Conservation (phyloP, 2,888 invertebrate genomes). For the Papilio protenor region DNA sequence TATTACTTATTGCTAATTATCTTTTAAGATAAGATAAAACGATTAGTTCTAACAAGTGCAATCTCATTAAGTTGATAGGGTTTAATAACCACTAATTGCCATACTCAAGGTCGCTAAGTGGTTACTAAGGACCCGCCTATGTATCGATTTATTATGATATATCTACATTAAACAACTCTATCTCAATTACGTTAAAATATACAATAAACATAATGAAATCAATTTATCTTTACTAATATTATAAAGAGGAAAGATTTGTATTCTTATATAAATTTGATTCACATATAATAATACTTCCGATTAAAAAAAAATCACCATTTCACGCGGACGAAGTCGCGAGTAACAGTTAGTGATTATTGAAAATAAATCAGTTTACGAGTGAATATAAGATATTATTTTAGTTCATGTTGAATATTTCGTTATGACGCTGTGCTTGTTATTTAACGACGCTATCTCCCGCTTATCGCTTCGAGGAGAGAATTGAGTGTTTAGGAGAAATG, state of each 20-base stretch:
- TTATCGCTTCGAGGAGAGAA: slow-evolving; percentile 42
- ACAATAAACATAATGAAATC: no score
- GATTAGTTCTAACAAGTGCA: not conserved
- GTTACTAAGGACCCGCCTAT: not conserved
- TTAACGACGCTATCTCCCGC: slow-evolving; percentile 42
- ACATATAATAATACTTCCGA: no score
- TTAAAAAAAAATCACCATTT: no score
- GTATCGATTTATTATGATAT: not conserved
- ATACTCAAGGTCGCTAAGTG: not conserved
- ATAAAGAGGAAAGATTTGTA: no score
- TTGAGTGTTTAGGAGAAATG: slow-evolving; percentile 38
- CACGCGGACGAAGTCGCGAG: no score
- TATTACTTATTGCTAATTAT: not conserved
- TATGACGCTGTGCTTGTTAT: slow-evolving; percentile 37
- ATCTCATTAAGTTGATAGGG: not conserved
- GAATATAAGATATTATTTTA: not conserved
- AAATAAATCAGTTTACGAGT: not conserved
- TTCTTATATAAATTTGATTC: no score
- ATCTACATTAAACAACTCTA: not conserved
- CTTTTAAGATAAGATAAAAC: slow-evolving; percentile 15
- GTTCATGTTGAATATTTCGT: slow-evolving; percentile 24
- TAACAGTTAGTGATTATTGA: not conserved
- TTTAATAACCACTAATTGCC: not conserved
- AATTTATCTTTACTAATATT: no score
- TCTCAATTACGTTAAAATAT: no score